Conservation (phyloP, 2,113 vertebrate species). For the Labeo rohita region DNA sequence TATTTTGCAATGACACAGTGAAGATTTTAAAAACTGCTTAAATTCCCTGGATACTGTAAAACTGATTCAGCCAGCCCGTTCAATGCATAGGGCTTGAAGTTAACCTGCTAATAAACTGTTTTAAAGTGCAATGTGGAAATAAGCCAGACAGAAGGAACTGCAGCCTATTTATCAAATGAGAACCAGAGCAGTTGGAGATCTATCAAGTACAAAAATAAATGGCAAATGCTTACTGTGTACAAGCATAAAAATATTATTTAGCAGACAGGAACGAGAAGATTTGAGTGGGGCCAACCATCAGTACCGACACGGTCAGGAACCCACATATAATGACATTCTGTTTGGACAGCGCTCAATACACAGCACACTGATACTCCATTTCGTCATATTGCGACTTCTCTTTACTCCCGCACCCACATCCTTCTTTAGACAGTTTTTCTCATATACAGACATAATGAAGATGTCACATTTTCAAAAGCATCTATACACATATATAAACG, state of each 20-base stretch:
- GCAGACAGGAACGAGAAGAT: not conserved
- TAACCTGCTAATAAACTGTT: conserved; percentile 41
- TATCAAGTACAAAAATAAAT: conserved; percentile 63
- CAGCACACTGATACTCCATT: not conserved
- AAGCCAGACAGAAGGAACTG: not conserved
- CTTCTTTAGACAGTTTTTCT: conserved; percentile 34
- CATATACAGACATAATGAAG: conserved; percentile 51
- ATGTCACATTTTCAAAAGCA: conserved; percentile 19
- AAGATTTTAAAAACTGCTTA: conserved; percentile 28
- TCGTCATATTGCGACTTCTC: not conserved
- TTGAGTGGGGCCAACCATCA: not conserved
- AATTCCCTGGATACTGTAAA: conserved; percentile 39
- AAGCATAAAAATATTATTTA: conserved; percentile 59
- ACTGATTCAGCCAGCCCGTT: not conserved
- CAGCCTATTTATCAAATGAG: conserved; percentile 9
- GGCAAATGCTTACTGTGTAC: conserved; percentile 50
- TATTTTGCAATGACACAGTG: conserved; percentile 8
- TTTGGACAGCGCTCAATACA: not conserved
- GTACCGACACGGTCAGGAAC: not conserved
- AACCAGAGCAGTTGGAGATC: conserved; percentile 41
- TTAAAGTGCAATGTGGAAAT: conserved; percentile 54
- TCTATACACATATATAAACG: conserved; percentile 37
- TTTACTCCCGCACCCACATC: conserved; percentile 10
- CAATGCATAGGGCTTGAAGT: conserved; percentile 17
- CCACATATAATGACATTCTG: conserved; percentile 5